Base-by-base conservation (phyloP, 2,113 vertebrate species). In the Isichthys henryi region DNA sequence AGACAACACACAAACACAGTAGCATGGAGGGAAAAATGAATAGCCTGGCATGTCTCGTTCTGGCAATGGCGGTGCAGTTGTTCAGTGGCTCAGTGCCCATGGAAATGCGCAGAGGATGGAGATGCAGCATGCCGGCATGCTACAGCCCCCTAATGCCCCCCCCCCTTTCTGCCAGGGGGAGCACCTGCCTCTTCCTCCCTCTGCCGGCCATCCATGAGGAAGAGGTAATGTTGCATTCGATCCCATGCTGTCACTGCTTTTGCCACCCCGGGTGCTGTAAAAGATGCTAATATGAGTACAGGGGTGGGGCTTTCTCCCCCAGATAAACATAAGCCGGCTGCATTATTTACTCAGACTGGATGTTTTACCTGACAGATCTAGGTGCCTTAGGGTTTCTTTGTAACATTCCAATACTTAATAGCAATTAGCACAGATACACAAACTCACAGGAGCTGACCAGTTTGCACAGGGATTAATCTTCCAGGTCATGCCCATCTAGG, bases 101-200 rank as follows among this genome's bases (percentile, higher is more conserved):
- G 8, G 23, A 84, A 48, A 84, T 84, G 45, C 46, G 31, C 62
- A 66, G 31, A 70, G 21, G 66, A 86, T 27, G 58, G 74, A 89
- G 89, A 70, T 62, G 46, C 62, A 39, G 17, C 48, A 3, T 21
- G 66, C 13, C 45, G 70, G 48, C 35, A 48, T 27, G 5, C 49
- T 3, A 5, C 62, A 45, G 91, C 52, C 91, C 86, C 88, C 91
- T 46, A 90, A 88, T 86, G 90, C 86, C 90, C 89, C 91, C 89
- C 43, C 58, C 91, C 90, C 89, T 48, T 53, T 91, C 88, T 85
- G 66, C n/a, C 74, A 90, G 88, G 85, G 48, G 50, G 21, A 88
- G 88, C 88, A 90, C 48, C 48, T 88, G 88, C 88, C 88, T 88
- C 83, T 50, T 74, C 83, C 21, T 80, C 52, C 58, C 70, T 90